Conservation (phyloP, 2,888 invertebrate species). For the Philereme transversata region DNA sequence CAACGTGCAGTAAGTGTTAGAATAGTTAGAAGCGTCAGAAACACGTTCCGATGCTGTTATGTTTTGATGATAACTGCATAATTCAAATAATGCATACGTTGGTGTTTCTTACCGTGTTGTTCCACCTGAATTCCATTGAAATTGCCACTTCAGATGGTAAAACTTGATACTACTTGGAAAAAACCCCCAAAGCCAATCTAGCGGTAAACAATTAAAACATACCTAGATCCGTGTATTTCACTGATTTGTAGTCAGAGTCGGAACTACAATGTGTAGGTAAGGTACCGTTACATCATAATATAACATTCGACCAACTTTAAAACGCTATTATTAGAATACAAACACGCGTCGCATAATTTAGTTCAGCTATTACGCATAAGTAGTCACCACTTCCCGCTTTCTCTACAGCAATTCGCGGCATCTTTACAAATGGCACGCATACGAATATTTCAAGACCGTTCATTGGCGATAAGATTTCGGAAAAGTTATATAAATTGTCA, state of each 20-base stretch:
- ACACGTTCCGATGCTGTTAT: too few relatives aligned
- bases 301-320: conserved; percentile 15
- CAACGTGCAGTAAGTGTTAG: background rate
- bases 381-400: conserved; percentile 41
- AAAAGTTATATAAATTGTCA: conserved; percentile 43
- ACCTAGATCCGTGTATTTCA: too few relatives aligned
- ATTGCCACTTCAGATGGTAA: too few relatives aligned
- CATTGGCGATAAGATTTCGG: conserved; percentile 29
- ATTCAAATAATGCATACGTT: too few relatives aligned
- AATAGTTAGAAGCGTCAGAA: background rate
- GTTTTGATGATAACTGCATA: too few relatives aligned
- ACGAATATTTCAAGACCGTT: conserved; percentile 25
- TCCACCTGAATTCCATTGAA: too few relatives aligned
- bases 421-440: conserved; percentile 39
- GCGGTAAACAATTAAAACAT: too few relatives aligned
- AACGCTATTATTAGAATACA: conserved; percentile 32
- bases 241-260: too few relatives aligned
- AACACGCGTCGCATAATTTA: conserved; percentile 33
- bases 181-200: too few relatives aligned
- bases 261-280: background rate
- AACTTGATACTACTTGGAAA: too few relatives aligned
- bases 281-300: conserved; percentile 21
- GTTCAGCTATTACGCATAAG: conserved; percentile 33
- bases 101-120: too few relatives aligned
- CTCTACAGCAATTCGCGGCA: conserved; percentile 37